These are phyloP conservation scores for Eulacestoma nigropectus DNA, from an alignment of 2,113 vertebrate species.

Conservation along the genomic window DNA sequence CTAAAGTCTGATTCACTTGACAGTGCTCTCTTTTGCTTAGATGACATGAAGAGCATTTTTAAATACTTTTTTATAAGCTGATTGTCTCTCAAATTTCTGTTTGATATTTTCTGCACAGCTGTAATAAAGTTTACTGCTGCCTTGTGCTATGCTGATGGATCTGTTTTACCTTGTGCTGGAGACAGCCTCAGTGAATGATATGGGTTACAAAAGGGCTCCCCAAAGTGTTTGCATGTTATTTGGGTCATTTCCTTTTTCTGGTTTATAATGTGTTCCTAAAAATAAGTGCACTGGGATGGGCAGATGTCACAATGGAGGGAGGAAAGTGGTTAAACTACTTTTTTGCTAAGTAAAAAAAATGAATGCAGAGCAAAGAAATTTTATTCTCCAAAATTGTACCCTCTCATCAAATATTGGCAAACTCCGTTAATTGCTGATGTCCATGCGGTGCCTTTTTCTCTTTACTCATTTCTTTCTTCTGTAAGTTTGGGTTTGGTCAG, in stretches of 20 bases:
- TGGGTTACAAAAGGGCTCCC: background rate
- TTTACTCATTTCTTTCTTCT: background rate
- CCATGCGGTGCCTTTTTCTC: background rate
- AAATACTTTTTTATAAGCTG: background rate
- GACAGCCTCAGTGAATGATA: background rate
- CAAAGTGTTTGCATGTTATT: background rate
- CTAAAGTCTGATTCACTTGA: background rate
- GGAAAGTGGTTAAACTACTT: background rate
- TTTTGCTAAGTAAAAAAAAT: background rate
- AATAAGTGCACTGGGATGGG: background rate
- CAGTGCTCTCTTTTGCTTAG: background rate
- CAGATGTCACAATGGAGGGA: background rate
- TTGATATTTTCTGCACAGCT: background rate
- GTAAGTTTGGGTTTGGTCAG: background rate
- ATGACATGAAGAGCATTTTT: background rate
- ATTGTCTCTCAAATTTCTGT: background rate
- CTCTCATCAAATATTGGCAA: background rate
- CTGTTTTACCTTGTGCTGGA: background rate
- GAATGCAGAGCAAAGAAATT: background rate
- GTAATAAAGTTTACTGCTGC: background rate
- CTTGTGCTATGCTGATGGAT: background rate
- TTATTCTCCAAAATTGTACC: background rate
- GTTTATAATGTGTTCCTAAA: background rate
- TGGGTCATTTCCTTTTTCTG: background rate
- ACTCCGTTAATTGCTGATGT: background rate